These are phyloP conservation scores for Physella acuta DNA, from an alignment of 1,140 invertebrate genomes.

Conservation along the genomic window DNA sequence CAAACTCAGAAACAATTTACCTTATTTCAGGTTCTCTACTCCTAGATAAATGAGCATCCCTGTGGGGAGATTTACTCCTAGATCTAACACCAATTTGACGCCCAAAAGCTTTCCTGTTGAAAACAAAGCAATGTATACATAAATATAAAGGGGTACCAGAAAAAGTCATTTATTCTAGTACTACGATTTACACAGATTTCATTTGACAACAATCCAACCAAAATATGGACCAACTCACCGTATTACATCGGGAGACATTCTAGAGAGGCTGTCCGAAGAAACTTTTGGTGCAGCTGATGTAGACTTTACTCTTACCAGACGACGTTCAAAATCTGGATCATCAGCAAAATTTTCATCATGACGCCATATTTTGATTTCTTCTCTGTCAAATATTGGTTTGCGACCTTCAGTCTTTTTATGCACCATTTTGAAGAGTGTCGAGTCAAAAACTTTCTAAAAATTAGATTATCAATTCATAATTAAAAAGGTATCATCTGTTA, in stretches of 20 bases:
- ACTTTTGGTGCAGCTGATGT: constrained; percentile 1
- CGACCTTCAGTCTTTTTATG: constrained; percentile 40
- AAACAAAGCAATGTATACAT: not conserved
- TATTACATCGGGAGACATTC: constrained; percentile 13
- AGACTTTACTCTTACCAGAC: constrained; percentile 37
- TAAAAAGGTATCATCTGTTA: too few species aligned
- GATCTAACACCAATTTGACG: constrained; percentile 13
- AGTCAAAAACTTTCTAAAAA: constrained; percentile 33
- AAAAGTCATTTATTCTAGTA: too few species aligned
- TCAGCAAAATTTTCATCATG: constrained; percentile 45
- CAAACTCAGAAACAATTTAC: constrained; percentile 13
- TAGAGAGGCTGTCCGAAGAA: not conserved
- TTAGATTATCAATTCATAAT: too few species aligned
- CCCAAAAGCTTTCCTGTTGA: constrained; percentile 12
- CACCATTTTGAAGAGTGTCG: constrained; percentile 38
- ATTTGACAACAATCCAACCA: too few species aligned
- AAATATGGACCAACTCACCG: constrained; percentile 6
- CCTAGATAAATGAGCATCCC: too few species aligned
- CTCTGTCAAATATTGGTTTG: constrained; percentile 50
- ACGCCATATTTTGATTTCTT: constrained; percentile 45
- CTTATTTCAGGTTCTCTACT: constrained; percentile 23
- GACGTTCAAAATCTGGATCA: constrained; percentile 44
- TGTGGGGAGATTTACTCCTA: constrained; percentile 5
- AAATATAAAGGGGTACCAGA: too few species aligned
- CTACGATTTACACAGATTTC: too few species aligned